A percentile compares a stretch with the other conserved stretches of the same genome.
phyloP scores from a whole-genome alignment of 1,140 invertebrate species.

The Drosophila suzukii region DNA sequence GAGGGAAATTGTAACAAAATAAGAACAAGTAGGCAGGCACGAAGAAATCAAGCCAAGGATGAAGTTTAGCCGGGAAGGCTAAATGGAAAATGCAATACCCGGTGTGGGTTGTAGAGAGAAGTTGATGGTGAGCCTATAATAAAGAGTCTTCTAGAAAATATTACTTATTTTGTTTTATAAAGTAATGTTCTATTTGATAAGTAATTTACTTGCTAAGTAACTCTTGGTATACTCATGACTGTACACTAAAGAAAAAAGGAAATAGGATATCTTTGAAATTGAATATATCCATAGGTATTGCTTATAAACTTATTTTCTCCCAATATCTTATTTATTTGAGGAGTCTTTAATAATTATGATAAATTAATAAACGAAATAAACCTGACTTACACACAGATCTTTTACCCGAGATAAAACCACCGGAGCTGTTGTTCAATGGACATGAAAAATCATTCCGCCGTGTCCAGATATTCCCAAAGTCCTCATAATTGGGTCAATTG shows the following conservation, averaged over 20 bases:
- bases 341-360: neutral
- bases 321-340: too few relatives aligned
- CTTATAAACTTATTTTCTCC: too few relatives aligned
- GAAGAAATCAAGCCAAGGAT: constrained; percentile 49
- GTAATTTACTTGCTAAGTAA: too few relatives aligned
- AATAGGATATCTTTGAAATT: too few relatives aligned
- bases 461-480: constrained; percentile 47
- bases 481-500: constrained; percentile 56
- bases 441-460: constrained; percentile 45
- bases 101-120: neutral
- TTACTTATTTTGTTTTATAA: too few relatives aligned
- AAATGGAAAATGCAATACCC: neutral
- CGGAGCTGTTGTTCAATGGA: constrained; percentile 11
- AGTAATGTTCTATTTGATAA: too few relatives aligned
- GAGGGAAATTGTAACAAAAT: constrained; percentile 13
- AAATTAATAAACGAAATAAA: neutral
- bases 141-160: neutral
- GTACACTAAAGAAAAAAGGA: too few relatives aligned
- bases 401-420: neutral
- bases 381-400: neutral
- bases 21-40: constrained; percentile 8
- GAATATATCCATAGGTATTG: too few relatives aligned
- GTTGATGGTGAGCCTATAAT: neutral
- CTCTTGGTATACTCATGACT: too few relatives aligned
- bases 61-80: constrained; percentile 21